phyloP scores from a whole-genome alignment of 2,797 vertebrate species.

The Trachurus trachurus region DNA sequence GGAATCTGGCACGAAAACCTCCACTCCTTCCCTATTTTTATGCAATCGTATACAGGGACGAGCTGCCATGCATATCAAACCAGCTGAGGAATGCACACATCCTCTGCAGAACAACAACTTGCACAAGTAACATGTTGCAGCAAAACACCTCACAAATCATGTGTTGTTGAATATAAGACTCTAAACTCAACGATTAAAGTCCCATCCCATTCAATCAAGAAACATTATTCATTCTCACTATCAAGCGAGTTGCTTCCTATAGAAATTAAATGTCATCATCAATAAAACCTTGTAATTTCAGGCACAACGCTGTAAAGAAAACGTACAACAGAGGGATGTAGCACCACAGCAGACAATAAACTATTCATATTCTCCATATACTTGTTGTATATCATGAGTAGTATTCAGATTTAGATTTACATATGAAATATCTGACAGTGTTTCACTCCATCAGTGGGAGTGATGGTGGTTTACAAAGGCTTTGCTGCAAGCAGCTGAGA shows the following conservation, averaged over 20 bases:
- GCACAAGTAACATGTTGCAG: no score
- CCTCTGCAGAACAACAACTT: neutral
- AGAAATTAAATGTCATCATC: no score
- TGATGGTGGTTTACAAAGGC: neutral
- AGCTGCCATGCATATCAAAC: neutral
- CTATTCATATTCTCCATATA: no score
- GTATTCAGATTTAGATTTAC: no score
- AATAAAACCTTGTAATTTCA: no score
- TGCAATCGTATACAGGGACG: neutral
- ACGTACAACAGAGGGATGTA: no score
- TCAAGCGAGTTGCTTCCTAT: neutral
- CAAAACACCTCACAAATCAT: neutral
- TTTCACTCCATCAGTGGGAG: constrained; percentile 1
- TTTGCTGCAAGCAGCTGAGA: constrained; percentile 5
- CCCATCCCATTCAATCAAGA: neutral
- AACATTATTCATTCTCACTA: neutral
- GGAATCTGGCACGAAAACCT: neutral
- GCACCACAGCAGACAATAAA: no score
- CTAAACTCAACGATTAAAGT: neutral
- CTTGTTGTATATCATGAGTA: no score
- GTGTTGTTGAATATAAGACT: neutral
- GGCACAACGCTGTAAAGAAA: no score
- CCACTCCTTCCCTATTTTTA: neutral
- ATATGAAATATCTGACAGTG: neutral
- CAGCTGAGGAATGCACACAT: neutral